A percentile compares a stretch with the other conserved stretches of the same genome.
These are phyloP conservation scores for Nycteola revayana DNA, from an alignment of 2,888 invertebrate genomes.

Conservation along the genomic window DNA sequence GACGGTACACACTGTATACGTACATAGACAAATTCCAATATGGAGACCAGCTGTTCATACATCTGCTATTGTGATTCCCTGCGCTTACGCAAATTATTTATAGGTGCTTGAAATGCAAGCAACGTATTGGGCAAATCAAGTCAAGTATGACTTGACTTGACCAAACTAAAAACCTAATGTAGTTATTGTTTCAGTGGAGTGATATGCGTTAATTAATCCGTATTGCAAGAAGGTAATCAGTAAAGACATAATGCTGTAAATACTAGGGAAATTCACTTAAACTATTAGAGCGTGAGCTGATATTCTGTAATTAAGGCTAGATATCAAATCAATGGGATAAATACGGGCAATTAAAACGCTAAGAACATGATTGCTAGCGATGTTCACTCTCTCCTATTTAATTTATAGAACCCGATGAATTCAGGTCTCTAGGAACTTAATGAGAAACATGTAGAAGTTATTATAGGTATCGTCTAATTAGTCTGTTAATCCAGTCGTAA, in stretches of 20 bases:
- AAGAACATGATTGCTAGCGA: constrained; percentile 25
- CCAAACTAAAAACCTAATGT: background rate
- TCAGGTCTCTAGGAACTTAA: constrained; percentile 13
- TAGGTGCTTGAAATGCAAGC: constrained; percentile 49
- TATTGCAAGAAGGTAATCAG: constrained; percentile 28
- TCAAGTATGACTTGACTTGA: constrained; percentile 28
- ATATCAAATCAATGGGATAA: constrained; percentile 36
- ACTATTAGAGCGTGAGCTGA: too few species aligned
- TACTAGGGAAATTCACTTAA: too few species aligned
- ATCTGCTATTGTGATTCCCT: constrained; percentile 66
- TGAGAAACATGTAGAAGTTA: constrained; percentile 20
- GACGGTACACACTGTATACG: constrained; percentile 48
- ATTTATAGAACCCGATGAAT: constrained; percentile 22
- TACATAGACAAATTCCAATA: constrained; percentile 46
- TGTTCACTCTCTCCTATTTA: constrained; percentile 24
- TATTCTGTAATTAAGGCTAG: constrained; percentile 28
- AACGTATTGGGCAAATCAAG: constrained; percentile 40
- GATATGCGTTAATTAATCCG: constrained; percentile 41
- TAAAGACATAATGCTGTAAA: too few species aligned
- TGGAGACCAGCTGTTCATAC: constrained; percentile 60
- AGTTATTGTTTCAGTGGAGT: constrained; percentile 5
- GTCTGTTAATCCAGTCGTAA: constrained; percentile 14
- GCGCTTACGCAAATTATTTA: constrained; percentile 62
- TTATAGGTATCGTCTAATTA: constrained; percentile 17
- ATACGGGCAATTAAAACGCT: constrained; percentile 28